Evolutionary conservation across 2,113 vertebrate genomes (phyloP), one percentile per base, ranked within the genome.

Genomic region (Lethenteron camtschaticum): DNA sequence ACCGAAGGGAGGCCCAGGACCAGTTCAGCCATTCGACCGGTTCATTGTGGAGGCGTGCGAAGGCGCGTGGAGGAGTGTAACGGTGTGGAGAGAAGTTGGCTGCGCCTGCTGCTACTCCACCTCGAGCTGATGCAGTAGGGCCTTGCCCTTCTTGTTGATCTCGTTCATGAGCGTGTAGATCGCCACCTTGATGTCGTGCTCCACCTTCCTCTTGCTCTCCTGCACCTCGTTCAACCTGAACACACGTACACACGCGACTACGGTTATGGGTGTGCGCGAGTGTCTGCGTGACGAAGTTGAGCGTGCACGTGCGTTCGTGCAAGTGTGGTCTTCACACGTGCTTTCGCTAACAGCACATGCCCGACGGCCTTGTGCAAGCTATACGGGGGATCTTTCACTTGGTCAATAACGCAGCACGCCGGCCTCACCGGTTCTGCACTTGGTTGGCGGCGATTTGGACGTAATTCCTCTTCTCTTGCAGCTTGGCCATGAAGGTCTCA

Each of bases 121-220:
- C 89, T 99, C 92, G 74, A 99, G 79, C 79, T 99, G 92, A 79
- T 99, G 94, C 68, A 97, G 79, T 60, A 99, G 83, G 78, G 88
- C 86, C 78, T 95, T 99, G 72, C 94, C 94, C 78, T 99, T 99
- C 79, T 96, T 96, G 84, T 99, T 99, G 80, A 99, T 99, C 80
- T 99, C 94, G 78, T 96, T 99, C 81, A 99, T 95, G 72, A 99
- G 89, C 41, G 94, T 99, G 80, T 96, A 99, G 76, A 97, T 92
- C 59, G 94, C 92, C 71, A 97, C 92, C 83, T 99, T 97, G 80
- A 99, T 99, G 76, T 99, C 94, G 74, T 97, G 89, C 76, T 97
- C 94, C 76, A 99, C 90, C 78, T 95, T 85, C 80, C 82, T 90
- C 75, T 99, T 95, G 3, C 89, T 95, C 74, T 97, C 92, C 74